A percentile compares a stretch with the other conserved stretches of the same genome.
These are phyloP conservation scores for Drosophila robusta DNA, from an alignment of 2,888 invertebrate species.

Conservation along the genomic window DNA sequence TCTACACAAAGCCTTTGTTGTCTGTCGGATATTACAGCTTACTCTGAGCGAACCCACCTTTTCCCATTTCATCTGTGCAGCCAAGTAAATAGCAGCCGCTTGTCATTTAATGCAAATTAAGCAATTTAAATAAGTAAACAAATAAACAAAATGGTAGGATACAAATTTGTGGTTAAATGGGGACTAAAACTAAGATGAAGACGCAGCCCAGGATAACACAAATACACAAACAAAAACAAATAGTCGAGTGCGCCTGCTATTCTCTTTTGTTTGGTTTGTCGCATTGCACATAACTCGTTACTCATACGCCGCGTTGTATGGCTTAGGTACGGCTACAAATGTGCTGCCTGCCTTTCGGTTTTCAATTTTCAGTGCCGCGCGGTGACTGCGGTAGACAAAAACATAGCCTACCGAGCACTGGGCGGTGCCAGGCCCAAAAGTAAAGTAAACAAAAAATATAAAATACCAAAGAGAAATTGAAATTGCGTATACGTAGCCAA, in stretches of 20 bases:
- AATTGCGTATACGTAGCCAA: constrained; percentile 57
- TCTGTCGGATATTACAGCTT: constrained; percentile 18
- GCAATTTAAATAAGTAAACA: constrained; percentile 78
- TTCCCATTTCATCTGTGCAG: constrained; percentile 30
- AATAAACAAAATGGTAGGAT: constrained; percentile 55
- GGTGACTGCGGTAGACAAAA: constrained; percentile 42
- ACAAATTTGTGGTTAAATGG: constrained; percentile 58
- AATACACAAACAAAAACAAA: constrained; percentile 2
- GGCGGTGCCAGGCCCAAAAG: constrained; percentile 32
- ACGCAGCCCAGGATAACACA: constrained; percentile 11
- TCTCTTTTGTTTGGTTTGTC: constrained; percentile 44
- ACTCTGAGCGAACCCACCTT: constrained; percentile 16
- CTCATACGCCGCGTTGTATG: constrained; percentile 67
- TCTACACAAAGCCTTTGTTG: constrained; percentile 25
- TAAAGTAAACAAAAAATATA: constrained; percentile 69
- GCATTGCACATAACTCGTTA: constrained; percentile 76
- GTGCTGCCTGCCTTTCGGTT: constrained; percentile 52
- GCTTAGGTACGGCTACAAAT: constrained; percentile 42
- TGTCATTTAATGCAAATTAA: constrained; percentile 77
- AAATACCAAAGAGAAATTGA: constrained; percentile 70
- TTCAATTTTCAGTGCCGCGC: constrained; percentile 65
- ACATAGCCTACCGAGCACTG: constrained; percentile 12
- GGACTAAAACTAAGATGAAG: constrained; percentile 41
- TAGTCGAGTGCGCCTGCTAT: constrained; percentile 24
- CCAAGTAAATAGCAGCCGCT: constrained; percentile 37